These are phyloP conservation scores for Raja brachyura DNA, from an alignment of 2,113 vertebrate genomes.

Conservation along the genomic window DNA sequence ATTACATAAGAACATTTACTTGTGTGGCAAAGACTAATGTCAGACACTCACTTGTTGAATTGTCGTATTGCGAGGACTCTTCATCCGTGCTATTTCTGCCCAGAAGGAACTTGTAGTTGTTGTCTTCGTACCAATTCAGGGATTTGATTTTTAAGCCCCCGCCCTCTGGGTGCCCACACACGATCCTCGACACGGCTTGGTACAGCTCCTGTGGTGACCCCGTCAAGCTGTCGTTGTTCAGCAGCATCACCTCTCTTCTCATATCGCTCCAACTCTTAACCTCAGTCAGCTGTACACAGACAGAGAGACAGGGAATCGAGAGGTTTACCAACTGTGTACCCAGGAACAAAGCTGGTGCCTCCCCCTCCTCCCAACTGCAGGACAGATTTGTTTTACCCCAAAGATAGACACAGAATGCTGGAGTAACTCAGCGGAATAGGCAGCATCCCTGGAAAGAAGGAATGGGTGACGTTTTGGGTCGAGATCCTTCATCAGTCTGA, in stretches of 20 bases:
- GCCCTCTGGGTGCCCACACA: slow-evolving; percentile 89
- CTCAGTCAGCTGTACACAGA: slow-evolving; percentile 62
- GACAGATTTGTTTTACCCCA: neutral
- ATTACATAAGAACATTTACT: neutral
- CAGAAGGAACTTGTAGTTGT: slow-evolving; percentile 94
- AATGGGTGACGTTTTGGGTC: no score
- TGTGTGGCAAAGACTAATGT: neutral
- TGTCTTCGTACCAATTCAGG: slow-evolving; percentile 97
- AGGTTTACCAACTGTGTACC: no score
- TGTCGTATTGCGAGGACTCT: slow-evolving; percentile 60
- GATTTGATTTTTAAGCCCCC: slow-evolving; percentile 96
- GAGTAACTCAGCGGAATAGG: no score
- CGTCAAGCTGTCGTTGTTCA: slow-evolving; percentile 65
- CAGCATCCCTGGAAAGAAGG: no score
- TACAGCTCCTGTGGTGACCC: slow-evolving; percentile 80
- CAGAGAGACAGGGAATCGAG: neutral
- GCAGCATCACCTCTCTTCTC: slow-evolving; percentile 81
- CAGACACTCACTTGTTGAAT: slow-evolving; percentile 63
- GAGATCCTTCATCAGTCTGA: no score
- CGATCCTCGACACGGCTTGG: slow-evolving; percentile 88
- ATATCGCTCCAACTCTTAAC: slow-evolving; percentile 93
- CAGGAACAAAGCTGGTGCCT: neutral
- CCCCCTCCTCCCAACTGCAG: no score
- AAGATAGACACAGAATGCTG: no score
- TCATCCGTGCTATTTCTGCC: slow-evolving; percentile 66